A percentile compares a stretch with the other conserved stretches of the same genome.
Evolutionary conservation across 2,888 invertebrate species (phyloP).

Genomic region (Ceramica pisi): DNA sequence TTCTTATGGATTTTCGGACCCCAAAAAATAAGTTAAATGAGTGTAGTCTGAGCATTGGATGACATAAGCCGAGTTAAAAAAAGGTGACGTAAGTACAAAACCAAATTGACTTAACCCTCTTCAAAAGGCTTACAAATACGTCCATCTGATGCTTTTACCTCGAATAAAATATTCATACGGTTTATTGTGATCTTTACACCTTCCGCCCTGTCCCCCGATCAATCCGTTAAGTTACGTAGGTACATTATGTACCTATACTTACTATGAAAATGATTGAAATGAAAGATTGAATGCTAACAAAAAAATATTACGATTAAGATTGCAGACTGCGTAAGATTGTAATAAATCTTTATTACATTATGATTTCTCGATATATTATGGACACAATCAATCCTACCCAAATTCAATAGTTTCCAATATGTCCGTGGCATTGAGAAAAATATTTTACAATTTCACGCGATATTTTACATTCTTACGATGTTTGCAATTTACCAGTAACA

Average conservation of each 20-base stretch:
- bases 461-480: no score
- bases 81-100: conserved; percentile 85
- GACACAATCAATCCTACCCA: no score
- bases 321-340: no score
- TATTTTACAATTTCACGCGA: no score
- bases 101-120: conserved; percentile 89
- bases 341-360: no score
- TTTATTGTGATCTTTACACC: conserved; percentile 87
- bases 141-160: conserved; percentile 86
- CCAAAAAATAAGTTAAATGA: conserved; percentile 50
- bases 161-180: conserved; percentile 86
- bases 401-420: no score
- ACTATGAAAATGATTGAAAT: conserved; percentile 29
- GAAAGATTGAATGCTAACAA: conserved; percentile 21
- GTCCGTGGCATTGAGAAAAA: no score
- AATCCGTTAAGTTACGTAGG: conserved; percentile 54
- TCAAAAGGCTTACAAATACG: conserved; percentile 87
- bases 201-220: conserved; percentile 71
- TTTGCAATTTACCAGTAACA: no score
- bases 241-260: conserved; percentile 62
- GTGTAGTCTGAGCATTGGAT: conserved; percentile 63
- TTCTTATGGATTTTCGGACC: no score
- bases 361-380: no score
- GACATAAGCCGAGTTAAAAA: conserved; percentile 81
- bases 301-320: no score